phyloP scores from a whole-genome alignment of 1,140 invertebrate genomes.

The Drusus annulatus region DNA sequence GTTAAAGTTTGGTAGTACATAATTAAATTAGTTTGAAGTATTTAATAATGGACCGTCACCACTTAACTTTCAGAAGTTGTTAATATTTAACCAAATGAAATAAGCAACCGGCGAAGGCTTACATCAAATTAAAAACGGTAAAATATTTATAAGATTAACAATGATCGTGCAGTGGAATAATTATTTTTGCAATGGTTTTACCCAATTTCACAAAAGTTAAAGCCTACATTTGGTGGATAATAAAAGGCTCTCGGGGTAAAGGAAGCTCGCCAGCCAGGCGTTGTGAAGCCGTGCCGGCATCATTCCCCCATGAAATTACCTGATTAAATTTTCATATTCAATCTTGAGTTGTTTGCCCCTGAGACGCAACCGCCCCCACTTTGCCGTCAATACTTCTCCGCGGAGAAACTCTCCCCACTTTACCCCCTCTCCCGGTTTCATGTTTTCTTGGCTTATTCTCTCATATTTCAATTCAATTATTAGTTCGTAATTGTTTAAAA shows the following conservation, averaged over 20 bases:
- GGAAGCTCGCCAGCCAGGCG: conserved; percentile 24
- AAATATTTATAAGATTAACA: conserved; percentile 15
- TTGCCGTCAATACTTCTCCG: conserved; percentile 8
- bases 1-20: too few relatives aligned
- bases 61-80: too few relatives aligned
- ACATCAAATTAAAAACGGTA: conserved; percentile 23
- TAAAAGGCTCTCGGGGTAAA: conserved; percentile 30
- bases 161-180: conserved; percentile 8
- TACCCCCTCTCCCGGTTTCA: neutral
- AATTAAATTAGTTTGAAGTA: too few relatives aligned
- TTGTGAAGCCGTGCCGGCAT: conserved; percentile 49
- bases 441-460: conserved; percentile 15
- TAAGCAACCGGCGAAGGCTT: neutral
- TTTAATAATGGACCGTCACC: too few relatives aligned
- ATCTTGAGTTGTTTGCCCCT: conserved; percentile 74
- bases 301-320: conserved; percentile 73
- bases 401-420: neutral
- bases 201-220: neutral
- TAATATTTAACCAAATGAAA: too few relatives aligned
- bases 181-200: neutral
- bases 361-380: conserved; percentile 59
- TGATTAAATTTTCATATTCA: conserved; percentile 80
- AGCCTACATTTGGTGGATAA: neutral
- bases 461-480: too few relatives aligned
- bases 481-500: too few relatives aligned